Evolutionary conservation across 2,797 vertebrate species (phyloP), one percentile per base, ranked within the genome.

Genomic region (Pteropus rufus): DNA sequence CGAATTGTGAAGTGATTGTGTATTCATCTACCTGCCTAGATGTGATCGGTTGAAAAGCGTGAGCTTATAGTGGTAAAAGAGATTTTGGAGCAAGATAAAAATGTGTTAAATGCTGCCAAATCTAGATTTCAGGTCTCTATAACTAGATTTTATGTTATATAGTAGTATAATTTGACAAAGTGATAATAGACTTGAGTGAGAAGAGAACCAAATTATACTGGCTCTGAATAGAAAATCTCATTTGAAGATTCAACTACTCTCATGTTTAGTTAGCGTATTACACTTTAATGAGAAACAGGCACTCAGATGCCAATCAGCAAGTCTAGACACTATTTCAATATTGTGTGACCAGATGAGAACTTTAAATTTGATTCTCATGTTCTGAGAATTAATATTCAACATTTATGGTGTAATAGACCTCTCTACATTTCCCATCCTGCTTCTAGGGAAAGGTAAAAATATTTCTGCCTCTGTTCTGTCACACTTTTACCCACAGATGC

Each of bases 281-380:
- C n/a, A 82, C 93, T 96, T 95, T 97, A 97, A 98, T 97, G 96
- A 97, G 96, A 97, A 98, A 97, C 97, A 98, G 97, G 76, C 93
- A 93, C 89, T 97, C 89, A 60, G 96, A 97, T 97, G 95, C 95
- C 96, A 97, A 98, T 97, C 97, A 97, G 94, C 80, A 92, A 95
- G 97, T 98, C 97, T 98, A 97, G 97, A 98, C 97, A 96, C 83
- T 97, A 93, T 97, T 97, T 97, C 96, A 97, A 97, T 94, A 97
- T 96, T 97, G 62, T 96, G 70, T 94, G 96, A 96, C 96, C 96
- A 96, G 95, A 97, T 91, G 96, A 97, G 83, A 93, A 91, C 93
- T 95, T 67, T 81, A 97, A 97, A 97, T 97, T 96, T 89, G 94
- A 97, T 97, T 97, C 89, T 94, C 60, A 75, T 91, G 52, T 83